Evolutionary conservation across 2,888 invertebrate genomes (phyloP).

Genomic region (Sarcophaga carnaria): DNA sequence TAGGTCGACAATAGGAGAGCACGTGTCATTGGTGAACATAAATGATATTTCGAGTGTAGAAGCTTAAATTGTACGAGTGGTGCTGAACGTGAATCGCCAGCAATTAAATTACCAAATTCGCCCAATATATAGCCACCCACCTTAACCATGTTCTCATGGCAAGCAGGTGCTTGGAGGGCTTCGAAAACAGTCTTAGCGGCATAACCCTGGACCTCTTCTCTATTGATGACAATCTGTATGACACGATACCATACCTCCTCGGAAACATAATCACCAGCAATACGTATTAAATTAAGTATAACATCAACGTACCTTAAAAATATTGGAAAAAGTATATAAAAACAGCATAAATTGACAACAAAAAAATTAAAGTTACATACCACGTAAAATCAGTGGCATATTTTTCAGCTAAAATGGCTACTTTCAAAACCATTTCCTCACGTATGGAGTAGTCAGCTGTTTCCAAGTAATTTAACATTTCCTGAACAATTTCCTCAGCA

Average conservation of each 20-base stretch:
- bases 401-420: conserved; percentile 99
- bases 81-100: conserved; percentile 98
- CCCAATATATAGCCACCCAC: conserved; percentile 99
- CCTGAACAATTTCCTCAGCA: conserved; percentile 99
- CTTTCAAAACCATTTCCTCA: conserved; percentile 99
- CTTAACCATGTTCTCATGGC: conserved; percentile 99
- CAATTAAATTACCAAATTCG: conserved; percentile 99
- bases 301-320: conserved; percentile 90
- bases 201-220: conserved; percentile 99
- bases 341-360: not conserved
- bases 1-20: conserved; percentile 98
- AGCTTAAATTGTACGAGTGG: conserved; percentile 99
- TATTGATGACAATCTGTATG: conserved; percentile 99
- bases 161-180: conserved; percentile 98
- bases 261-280: conserved; percentile 99
- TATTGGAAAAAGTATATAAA: not conserved
- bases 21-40: conserved; percentile 98
- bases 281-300: conserved; percentile 98
- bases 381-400: conserved; percentile 99
- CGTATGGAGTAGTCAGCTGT: conserved; percentile 99
- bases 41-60: conserved; percentile 98
- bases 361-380: conserved; percentile 82
- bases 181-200: conserved; percentile 99
- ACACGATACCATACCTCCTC: conserved; percentile 99
- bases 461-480: conserved; percentile 99